Conservation (phyloP, 2,113 vertebrate species). For the Mellivora capensis region DNA sequence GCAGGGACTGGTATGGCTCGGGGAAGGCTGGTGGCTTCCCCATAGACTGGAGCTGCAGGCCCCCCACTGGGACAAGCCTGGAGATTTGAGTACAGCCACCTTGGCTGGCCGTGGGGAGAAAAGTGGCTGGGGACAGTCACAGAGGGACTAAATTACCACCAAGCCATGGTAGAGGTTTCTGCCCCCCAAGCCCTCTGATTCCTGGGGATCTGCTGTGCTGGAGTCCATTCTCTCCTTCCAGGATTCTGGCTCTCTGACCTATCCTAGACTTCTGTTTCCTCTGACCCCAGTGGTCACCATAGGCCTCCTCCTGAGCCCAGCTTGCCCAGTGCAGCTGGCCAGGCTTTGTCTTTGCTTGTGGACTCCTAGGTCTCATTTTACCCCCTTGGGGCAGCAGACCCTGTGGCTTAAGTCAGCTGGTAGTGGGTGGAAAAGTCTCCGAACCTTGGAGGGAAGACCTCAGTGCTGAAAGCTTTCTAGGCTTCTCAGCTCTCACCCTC, state of each 20-base stretch:
- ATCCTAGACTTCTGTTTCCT: not conserved
- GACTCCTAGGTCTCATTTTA: not conserved
- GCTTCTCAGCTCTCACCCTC: not conserved
- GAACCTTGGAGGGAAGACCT: not conserved
- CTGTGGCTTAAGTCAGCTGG: not conserved
- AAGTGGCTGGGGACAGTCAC: not conserved
- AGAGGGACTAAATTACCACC: not conserved
- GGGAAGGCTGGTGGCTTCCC: not conserved
- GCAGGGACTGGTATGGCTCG: not conserved
- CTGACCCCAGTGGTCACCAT: not conserved
- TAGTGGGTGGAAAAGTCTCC: not conserved
- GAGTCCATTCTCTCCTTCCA: not conserved
- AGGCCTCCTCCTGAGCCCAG: not conserved
- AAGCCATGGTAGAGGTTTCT: not conserved
- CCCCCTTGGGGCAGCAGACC: not conserved
- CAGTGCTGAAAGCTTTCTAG: not conserved
- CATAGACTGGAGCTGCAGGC: not conserved
- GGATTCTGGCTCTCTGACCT: not conserved
- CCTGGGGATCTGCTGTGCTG: not conserved
- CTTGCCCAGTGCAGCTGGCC: not conserved
- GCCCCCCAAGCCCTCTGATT: not conserved
- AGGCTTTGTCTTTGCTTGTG: not conserved
- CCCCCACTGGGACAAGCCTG: not conserved
- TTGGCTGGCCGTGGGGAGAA: not conserved
- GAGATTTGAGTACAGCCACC: not conserved